Evolutionary conservation across 2,888 invertebrate species (phyloP), one percentile per base, ranked within the genome.

Genomic region (Fabriciana adippe): DNA sequence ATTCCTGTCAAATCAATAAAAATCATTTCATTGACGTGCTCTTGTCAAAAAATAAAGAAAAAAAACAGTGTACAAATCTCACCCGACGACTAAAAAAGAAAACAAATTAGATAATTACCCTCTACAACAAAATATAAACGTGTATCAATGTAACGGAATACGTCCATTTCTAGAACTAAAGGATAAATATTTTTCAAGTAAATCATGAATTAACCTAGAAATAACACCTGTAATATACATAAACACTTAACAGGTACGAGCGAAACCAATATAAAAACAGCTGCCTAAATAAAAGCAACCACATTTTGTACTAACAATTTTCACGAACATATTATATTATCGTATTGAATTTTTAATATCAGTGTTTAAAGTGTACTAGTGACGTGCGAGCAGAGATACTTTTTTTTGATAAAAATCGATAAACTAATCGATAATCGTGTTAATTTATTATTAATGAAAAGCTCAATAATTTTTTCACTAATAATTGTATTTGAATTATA

Each of bases 251-350:
- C 74, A 81, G 80, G 82, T 82, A 85, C 81, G 78, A 83, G 83
- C 80, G 79, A 85, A 88, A 88, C 85, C 84, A 87, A 85, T 84
- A 81, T 31, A 73, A 64, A 74, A 73, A 76, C 77, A 80, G 81
- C 81, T 80, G 84, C 81, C 78, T 64, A 65, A 53, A 75, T 72
- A 65, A 72, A 79, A 81, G 79, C 82, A 81, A 81, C 81, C 80
- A 48, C 70, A 71, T 73, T 88, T 88, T 89, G 86, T 77, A 79
- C 79, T 81, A 72, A 73, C 71, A 70, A 72, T 66, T 68, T 68
- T 66, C 59, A 61, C 59, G 18, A 67, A 57, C 64, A 59, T 64
- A 55, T 64, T 54, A 55, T 59, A 48, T 57, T n/a, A 64, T 67
- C 15, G 26, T 48, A 48, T 47, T 48, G 59, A 59, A 48, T 59